These are phyloP conservation scores for Chelonia mydas DNA, from an alignment of 2,797 vertebrate species.

Conservation along the genomic window DNA sequence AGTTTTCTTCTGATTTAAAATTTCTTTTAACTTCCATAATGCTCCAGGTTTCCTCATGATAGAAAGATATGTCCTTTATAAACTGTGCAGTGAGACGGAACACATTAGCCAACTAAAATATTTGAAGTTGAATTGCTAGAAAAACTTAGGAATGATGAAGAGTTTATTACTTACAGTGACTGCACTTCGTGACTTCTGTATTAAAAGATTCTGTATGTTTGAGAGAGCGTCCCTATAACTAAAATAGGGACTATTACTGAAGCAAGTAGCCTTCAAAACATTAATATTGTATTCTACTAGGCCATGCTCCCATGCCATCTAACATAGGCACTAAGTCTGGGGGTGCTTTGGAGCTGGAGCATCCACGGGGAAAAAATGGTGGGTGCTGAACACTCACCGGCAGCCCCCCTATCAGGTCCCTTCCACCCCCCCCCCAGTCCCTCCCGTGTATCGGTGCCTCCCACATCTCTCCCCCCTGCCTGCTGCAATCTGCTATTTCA, in stretches of 20 bases:
- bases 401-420: too few species aligned
- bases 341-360: too few species aligned
- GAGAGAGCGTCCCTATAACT: neutral
- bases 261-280: neutral
- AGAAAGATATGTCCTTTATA: neutral
- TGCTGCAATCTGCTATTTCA: too few species aligned
- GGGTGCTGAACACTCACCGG: too few species aligned
- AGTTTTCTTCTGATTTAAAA: neutral
- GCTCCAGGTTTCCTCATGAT: neutral
- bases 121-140: neutral
- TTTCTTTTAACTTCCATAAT: neutral
- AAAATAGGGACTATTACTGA: neutral
- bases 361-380: too few species aligned
- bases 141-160: neutral
- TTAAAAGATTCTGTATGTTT: too few species aligned
- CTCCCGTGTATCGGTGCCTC: too few species aligned
- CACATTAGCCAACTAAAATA: neutral
- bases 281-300: neutral
- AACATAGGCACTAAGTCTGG: too few species aligned
- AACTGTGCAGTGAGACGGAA: neutral
- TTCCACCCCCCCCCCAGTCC: too few species aligned
- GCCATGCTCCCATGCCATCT: too few species aligned
- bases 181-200: neutral
- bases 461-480: too few species aligned
- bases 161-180: rapidly evolving